phyloP scores from a whole-genome alignment of 2,113 vertebrate species.

The Meles meles region DNA sequence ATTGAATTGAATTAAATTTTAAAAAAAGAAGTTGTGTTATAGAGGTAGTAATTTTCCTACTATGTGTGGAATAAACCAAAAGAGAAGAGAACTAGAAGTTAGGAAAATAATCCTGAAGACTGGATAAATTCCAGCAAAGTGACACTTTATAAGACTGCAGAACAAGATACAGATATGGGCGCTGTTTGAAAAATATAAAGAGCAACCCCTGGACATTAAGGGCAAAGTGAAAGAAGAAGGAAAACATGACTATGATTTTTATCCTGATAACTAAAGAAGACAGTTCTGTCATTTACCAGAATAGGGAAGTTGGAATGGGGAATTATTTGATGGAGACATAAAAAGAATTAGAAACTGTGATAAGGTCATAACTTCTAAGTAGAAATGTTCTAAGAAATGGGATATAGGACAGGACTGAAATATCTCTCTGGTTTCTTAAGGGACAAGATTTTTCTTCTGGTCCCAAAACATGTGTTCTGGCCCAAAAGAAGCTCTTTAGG shows the following conservation, averaged over 20 bases:
- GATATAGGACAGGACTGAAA: not conserved
- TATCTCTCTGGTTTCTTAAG: not conserved
- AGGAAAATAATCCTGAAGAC: not conserved
- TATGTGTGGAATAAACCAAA: not conserved
- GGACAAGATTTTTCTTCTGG: not conserved
- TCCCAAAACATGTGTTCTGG: not conserved
- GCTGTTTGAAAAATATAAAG: not conserved
- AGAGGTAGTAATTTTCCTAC: not conserved
- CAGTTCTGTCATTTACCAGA: not conserved
- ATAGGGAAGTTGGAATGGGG: constrained; percentile 56
- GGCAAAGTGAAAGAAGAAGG: not conserved
- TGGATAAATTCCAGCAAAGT: not conserved
- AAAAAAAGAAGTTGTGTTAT: not conserved
- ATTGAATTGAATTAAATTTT: not conserved
- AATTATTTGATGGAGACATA: constrained; percentile 21
- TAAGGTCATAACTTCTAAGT: not conserved
- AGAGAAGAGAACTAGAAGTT: not conserved
- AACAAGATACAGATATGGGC: not conserved
- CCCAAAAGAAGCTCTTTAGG: not conserved
- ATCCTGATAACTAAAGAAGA: not conserved
- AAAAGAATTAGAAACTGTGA: not conserved
- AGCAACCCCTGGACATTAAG: not conserved
- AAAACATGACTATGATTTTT: not conserved
- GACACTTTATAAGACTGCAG: not conserved
- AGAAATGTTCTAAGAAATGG: not conserved